Base-by-base conservation (phyloP, 1,140 invertebrate species). In the Drosophila eugracilis region DNA sequence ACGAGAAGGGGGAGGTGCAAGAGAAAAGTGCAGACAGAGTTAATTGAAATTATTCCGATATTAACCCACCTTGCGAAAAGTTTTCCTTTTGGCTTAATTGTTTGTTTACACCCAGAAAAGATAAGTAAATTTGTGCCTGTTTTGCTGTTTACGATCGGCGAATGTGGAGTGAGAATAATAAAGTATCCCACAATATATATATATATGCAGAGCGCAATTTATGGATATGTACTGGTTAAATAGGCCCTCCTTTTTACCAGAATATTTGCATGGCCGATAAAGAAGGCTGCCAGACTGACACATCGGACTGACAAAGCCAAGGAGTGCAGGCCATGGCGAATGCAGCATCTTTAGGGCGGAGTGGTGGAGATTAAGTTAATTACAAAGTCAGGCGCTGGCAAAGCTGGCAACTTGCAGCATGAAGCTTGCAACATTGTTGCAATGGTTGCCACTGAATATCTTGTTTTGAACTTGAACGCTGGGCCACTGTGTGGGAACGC, bases 41-140 rank as follows among this genome's bases (percentile, higher is more conserved):
- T 70, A 70, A 70, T 55, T 70, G 63, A 24, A 69, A 55, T 41
- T 48, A 24, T 45, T 44, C 21, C 28, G 21, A 54, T 55, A 69
- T 42, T 22, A 42, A 22, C 36, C 36, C 63, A 65, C 63, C 63
- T 67, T 62, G 59, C 24, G 41, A 32, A 69, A 37, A 55, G 26
- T 70, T 70, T 69, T 67, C 60, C 28, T 42, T 67, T 65, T 34
- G 63, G 60, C 60, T 67, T 67, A 66, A 66, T 52, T 50, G 59
- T 34, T 44, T 53, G 48, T 47, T 55, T 45, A 55, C 65, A 34
- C 48, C 32, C 39, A 37, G 48, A 36, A 47, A 69, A 70, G 66
- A 70, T 70, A 67, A 66, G 63, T 44, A 52, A 52, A 67, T 67
- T 67, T 63, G 48, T 30, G 57, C 34, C 22, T 57, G 52, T 32